Evolutionary conservation across 2,797 vertebrate genomes (phyloP), one percentile per base, ranked within the genome.

Genomic region (Aeoliscus strigatus): DNA sequence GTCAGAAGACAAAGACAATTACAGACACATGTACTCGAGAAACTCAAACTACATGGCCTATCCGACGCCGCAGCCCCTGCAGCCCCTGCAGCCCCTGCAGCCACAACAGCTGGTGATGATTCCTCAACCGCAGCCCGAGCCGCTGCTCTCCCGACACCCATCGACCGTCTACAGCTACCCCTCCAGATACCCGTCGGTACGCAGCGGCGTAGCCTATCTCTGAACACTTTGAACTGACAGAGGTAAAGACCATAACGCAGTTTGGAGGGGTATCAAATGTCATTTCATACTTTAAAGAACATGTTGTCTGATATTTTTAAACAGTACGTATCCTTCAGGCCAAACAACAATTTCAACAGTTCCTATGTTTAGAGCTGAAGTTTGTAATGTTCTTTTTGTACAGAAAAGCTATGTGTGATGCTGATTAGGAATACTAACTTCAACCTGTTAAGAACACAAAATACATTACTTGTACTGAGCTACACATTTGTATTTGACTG

Each of bases 161-260:
- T 86, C 81, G 0, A 66, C 60, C 13, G 62, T 47, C 66, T 81
- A 78, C 79, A 82, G 60, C 60, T 79, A 81, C 56, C 39, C 53
- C 10, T 76, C 77, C 41, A 73, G 81, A 28, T 46, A 88, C 24
- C 85, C 85, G 2, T 90, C 88, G 1, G 39, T 81, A 9, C 83
- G 36, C 45, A 89, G 87, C 5, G 87, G 66, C 1, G 69, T 87
- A 17, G 87, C 85, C 14, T 87, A 86, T 63, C 85, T 89, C 27
- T 90, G 60, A 87, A 59, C 40, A 24, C 8, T 6, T 43, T n/a
- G 10, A 30, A 42, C 8, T 24, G 26, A 46, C 41, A 29, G 27
- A 58, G 33, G 51, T 45, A 44, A 60, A 16, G 18, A 41, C 6
- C n/a, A 36, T 30, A 26, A 40, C 34, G 28, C 1, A 33, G 38